Evolutionary conservation across 2,797 vertebrate genomes (phyloP).

Genomic region (Echeneis naucrates): DNA sequence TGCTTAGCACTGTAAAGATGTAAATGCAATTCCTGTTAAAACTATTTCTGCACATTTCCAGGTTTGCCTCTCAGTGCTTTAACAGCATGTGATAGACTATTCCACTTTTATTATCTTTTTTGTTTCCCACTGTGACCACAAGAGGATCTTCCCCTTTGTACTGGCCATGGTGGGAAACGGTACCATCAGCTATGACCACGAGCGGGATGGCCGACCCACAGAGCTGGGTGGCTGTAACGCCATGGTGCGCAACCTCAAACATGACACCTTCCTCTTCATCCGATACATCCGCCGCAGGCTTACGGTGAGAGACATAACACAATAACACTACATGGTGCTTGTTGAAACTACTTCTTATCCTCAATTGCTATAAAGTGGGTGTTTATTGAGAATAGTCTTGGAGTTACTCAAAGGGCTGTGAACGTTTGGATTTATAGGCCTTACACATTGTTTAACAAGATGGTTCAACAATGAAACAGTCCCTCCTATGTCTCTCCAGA

Average conservation of each 20-base stretch:
- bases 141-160: constrained; percentile 95
- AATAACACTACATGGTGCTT: background rate
- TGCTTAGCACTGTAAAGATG: constrained; percentile 1
- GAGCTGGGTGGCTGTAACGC: constrained; percentile 95
- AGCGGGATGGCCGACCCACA: constrained; percentile 91
- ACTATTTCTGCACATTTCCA: background rate
- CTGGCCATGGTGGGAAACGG: constrained; percentile 97
- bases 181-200: constrained; percentile 92
- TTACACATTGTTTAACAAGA: background rate
- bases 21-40: background rate
- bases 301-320: constrained; percentile 85
- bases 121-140: constrained; percentile 9
- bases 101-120: constrained; percentile 1
- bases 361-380: background rate
- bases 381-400: background rate
- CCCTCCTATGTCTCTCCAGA: background rate
- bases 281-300: constrained; percentile 93
- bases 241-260: constrained; percentile 94
- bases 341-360: constrained; percentile 2
- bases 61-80: background rate
- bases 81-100: background rate
- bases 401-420: background rate
- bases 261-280: constrained; percentile 96
- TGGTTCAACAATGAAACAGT: background rate
- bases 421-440: background rate